Evolutionary conservation across 1,140 invertebrate species (phyloP).

Genomic region (Sitodiplosis mosellana): DNA sequence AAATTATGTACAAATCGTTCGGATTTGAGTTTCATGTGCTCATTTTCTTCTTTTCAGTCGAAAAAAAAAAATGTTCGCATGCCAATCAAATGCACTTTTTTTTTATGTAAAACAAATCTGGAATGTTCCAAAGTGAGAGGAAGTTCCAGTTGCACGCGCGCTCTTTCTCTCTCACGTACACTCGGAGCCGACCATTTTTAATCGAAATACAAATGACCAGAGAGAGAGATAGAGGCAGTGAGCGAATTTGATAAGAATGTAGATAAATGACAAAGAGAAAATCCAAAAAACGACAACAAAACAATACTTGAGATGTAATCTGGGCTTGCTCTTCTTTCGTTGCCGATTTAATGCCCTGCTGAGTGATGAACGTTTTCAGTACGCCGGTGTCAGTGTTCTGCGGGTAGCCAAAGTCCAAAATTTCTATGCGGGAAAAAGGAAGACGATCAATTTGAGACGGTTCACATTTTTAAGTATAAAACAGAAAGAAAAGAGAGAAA

Average conservation of each 20-base stretch:
- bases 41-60: not conserved
- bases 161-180: too few relatives aligned
- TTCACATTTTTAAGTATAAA: not conserved
- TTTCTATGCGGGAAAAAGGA: conserved; percentile 50
- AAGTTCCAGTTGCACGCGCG: too few relatives aligned
- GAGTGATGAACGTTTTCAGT: conserved; percentile 97
- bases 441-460: not conserved
- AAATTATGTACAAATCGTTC: not conserved
- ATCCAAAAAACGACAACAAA: not conserved
- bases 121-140: too few relatives aligned
- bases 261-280: too few relatives aligned
- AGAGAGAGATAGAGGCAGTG: too few relatives aligned
- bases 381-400: conserved; percentile 99
- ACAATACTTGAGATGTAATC: conserved; percentile 78
- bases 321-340: conserved; percentile 99
- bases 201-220: too few relatives aligned
- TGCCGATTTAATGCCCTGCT: conserved; percentile 96
- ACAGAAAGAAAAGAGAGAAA: not conserved
- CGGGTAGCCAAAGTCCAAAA: conserved; percentile 98
- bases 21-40: not conserved
- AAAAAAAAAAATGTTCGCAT: too few relatives aligned
- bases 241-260: too few relatives aligned
- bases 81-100: too few relatives aligned
- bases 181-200: too few relatives aligned
- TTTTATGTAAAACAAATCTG: too few relatives aligned